Evolutionary conservation across 2,797 vertebrate species (phyloP).

Genomic region (Aphelocoma californica): DNA sequence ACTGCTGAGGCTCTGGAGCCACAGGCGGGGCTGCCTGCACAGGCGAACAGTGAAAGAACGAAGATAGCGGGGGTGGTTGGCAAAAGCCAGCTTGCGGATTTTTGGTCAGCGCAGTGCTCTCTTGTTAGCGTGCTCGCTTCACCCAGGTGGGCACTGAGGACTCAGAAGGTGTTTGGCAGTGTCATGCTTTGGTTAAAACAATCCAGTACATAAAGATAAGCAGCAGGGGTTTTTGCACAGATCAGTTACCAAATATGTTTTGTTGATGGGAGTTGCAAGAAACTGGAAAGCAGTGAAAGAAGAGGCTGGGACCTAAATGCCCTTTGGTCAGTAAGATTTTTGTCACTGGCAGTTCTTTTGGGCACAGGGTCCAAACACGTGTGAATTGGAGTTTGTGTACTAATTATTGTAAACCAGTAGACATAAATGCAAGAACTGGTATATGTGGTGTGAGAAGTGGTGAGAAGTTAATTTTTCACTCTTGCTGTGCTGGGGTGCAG

Average conservation of each 20-base stretch:
- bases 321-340: neutral
- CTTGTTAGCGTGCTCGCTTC: neutral
- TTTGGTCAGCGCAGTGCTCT: neutral
- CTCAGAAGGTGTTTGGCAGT: neutral
- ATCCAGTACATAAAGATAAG: neutral
- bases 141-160: no score
- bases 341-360: neutral
- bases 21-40: neutral
- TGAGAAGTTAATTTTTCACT: neutral
- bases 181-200: neutral
- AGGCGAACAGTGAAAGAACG: fast-evolving
- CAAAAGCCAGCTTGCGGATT: fast-evolving
- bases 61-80: no score
- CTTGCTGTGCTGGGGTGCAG: fast-evolving
- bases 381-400: neutral
- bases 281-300: neutral
- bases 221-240: neutral
- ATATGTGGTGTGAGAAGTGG: neutral
- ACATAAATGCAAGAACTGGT: neutral
- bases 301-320: neutral
- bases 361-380: neutral
- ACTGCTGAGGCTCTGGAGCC: neutral
- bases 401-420: neutral
- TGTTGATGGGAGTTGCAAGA: neutral
- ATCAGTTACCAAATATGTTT: neutral